Evolutionary conservation across 64 coral and sea anemone genomes (phyloP).

Genomic region (Actinia equina): DNA sequence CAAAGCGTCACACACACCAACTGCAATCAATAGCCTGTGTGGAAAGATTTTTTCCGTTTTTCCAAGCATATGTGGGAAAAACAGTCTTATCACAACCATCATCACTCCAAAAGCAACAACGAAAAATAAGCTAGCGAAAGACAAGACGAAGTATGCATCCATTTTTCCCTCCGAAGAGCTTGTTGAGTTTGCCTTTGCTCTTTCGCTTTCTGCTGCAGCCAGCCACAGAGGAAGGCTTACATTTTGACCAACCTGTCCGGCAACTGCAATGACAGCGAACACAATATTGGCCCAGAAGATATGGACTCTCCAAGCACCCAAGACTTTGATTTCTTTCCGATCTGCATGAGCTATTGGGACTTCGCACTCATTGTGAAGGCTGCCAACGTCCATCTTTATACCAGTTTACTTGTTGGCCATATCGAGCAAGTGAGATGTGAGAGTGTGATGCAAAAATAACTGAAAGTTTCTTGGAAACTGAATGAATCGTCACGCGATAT

Average conservation of each 20-base stretch:
- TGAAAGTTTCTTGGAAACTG: neutral
- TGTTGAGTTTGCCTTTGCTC: neutral
- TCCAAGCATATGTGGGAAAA: conserved; percentile 46
- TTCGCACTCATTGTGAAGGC: neutral
- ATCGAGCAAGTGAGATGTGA: no score
- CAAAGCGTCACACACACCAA: conserved; percentile 80
- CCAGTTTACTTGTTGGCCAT: no score
- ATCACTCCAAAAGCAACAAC: conserved; percentile 80
- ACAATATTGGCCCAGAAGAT: conserved; percentile 62
- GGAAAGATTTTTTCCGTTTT: conserved; percentile 70
- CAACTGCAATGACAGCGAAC: conserved; percentile 50
- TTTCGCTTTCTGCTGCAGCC: conserved; percentile 39
- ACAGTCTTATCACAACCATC: conserved; percentile 32
- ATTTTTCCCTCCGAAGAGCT: neutral
- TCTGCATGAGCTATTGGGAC: neutral
- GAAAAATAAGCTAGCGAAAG: conserved; percentile 74
- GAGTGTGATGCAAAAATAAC: neutral
- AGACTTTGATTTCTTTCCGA: neutral
- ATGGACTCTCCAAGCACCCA: conserved; percentile 28
- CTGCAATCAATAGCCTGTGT: conserved; percentile 51
- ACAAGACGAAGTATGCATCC: conserved; percentile 85
- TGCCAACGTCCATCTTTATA: neutral
- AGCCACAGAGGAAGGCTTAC: conserved; percentile 79
- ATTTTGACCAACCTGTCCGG: conserved; percentile 74
- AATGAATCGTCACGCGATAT: neutral